These are phyloP conservation scores for Solenopsis fugax DNA, from an alignment of 1,140 invertebrate species.

Conservation along the genomic window DNA sequence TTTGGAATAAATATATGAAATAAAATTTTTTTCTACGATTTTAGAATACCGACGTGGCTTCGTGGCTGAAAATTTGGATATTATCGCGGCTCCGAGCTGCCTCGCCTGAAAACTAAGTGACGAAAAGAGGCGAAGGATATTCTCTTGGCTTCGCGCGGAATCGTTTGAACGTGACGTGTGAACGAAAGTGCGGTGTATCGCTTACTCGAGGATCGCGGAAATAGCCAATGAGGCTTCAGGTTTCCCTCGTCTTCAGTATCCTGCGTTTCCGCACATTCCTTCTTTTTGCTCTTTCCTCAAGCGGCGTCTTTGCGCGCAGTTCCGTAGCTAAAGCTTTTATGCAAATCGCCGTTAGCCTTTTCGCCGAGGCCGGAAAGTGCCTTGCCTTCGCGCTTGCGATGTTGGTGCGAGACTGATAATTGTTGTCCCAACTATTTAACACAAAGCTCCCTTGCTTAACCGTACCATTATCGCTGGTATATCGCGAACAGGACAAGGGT, in stretches of 20 bases:
- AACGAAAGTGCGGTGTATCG: conserved; percentile 43
- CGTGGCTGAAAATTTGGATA: background rate
- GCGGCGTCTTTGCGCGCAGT: conserved; percentile 16
- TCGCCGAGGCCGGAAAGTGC: conserved; percentile 10
- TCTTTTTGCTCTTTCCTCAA: background rate
- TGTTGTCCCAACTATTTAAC: conserved; percentile 40
- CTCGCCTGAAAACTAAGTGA: conserved; percentile 22
- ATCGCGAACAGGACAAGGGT: conserved; percentile 7
- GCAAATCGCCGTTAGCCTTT: conserved; percentile 51
- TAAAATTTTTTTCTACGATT: background rate
- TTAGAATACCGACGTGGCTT: background rate
- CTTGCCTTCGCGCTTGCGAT: background rate
- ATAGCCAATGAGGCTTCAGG: conserved; percentile 8
- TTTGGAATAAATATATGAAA: background rate
- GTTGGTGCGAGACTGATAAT: conserved; percentile 4
- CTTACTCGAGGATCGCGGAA: conserved; percentile 28
- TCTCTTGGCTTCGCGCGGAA: conserved; percentile 36
- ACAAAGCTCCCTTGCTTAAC: conserved; percentile 44
- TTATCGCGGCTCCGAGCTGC: background rate
- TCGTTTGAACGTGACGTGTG: conserved; percentile 63
- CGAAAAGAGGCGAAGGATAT: conserved; percentile 36
- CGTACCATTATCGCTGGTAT: conserved; percentile 1
- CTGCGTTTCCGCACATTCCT: background rate
- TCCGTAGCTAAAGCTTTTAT: conserved; percentile 46
- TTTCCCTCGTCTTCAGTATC: background rate